Percentiles rank a stretch among this genome's conserved stretches.
Evolutionary conservation across 2,888 invertebrate genomes (phyloP).

Genomic region (Kryphioiulus occultus): DNA sequence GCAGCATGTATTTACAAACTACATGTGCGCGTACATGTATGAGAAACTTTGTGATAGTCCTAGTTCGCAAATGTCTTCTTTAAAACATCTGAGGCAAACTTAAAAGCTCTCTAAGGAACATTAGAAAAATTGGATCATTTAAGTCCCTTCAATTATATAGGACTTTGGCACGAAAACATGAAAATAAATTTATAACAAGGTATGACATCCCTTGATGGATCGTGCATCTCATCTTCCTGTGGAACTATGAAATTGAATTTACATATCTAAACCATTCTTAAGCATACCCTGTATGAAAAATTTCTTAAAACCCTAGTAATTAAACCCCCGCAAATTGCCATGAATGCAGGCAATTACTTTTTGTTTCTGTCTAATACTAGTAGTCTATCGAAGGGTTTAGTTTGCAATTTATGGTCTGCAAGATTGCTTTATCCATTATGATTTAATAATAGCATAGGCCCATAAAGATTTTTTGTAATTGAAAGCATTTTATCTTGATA

Average conservation of each 20-base stretch:
- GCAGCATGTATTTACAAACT: too few relatives aligned
- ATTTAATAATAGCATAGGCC: background rate
- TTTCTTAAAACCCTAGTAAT: background rate
- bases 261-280: background rate
- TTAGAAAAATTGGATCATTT: background rate
- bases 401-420: background rate
- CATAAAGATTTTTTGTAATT: background rate
- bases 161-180: background rate
- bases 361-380: background rate
- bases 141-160: background rate
- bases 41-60: too few relatives aligned
- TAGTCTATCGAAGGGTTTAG: background rate
- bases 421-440: background rate
- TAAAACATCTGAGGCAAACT: background rate
- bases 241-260: constrained; percentile 25
- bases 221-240: background rate
- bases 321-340: background rate
- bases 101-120: background rate
- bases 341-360: background rate
- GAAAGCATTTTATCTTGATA: background rate
- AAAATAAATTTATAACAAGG: background rate
- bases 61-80: too few relatives aligned
- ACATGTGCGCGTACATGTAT: too few relatives aligned
- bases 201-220: background rate
- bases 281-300: background rate